phyloP scores from a whole-genome alignment of 2,888 invertebrate genomes.

The Netelia inedita region DNA sequence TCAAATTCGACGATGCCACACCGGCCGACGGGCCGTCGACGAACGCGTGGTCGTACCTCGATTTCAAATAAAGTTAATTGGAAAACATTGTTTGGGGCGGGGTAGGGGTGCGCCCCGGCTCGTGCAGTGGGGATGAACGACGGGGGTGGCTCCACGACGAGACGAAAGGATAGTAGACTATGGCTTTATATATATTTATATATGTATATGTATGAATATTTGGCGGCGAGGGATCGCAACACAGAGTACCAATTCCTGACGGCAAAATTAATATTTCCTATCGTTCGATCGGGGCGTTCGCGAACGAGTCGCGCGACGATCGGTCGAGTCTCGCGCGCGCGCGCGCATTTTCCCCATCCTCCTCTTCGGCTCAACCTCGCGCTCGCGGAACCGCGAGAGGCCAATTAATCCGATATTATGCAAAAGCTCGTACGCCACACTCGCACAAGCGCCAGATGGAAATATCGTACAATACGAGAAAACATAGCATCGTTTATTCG shows the following conservation, averaged over 20 bases:
- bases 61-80: constrained; percentile 84
- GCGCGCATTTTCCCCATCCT: neutral
- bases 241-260: constrained; percentile 2
- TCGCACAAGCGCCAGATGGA: neutral
- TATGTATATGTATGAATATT: constrained; percentile 22
- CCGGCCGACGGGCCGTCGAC: constrained; percentile 66
- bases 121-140: constrained; percentile 52
- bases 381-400: constrained; percentile 14
- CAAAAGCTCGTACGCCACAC: constrained; percentile 51
- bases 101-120: constrained; percentile 48
- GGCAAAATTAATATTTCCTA: constrained; percentile 79
- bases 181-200: neutral
- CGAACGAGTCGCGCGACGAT: constrained; percentile 69
- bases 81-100: constrained; percentile 79
- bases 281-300: constrained; percentile 73
- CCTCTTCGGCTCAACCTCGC: neutral
- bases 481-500: constrained; percentile 45
- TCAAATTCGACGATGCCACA: constrained; percentile 72
- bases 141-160: constrained; percentile 50
- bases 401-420: constrained; percentile 68
- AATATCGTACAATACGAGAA: constrained; percentile 51
- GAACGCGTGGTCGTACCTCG: constrained; percentile 76
- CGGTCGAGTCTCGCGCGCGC: constrained; percentile 35
- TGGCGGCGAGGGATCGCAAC: constrained; percentile 54
- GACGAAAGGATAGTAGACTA: constrained; percentile 43